These are phyloP conservation scores for Syngnathus acus DNA, from an alignment of 2,797 vertebrate species.

Conservation along the genomic window DNA sequence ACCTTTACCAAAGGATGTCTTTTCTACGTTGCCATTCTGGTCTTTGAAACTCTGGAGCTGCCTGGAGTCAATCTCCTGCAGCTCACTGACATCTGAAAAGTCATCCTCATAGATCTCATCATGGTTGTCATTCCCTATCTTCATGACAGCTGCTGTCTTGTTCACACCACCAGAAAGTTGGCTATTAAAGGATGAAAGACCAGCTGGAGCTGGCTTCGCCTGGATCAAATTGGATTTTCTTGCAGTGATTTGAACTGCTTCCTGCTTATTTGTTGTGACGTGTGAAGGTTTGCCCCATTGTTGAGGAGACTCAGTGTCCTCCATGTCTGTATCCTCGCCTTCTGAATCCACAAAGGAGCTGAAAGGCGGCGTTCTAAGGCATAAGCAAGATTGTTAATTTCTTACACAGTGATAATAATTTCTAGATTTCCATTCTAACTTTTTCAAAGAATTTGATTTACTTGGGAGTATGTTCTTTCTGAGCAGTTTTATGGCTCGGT, in stretches of 20 bases:
- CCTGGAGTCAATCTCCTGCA: slow-evolving; percentile 58
- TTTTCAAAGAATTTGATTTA: slow-evolving; percentile 24
- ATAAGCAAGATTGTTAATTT: slow-evolving; percentile 10
- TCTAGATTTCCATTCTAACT: neutral
- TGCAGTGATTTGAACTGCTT: slow-evolving; percentile 13
- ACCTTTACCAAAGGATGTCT: slow-evolving; percentile 41
- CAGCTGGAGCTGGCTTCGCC: slow-evolving; percentile 13
- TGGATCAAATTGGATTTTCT: slow-evolving; percentile 26
- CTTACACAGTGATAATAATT: neutral
- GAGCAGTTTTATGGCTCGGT: slow-evolving; percentile 34
- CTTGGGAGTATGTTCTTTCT: slow-evolving; percentile 41
- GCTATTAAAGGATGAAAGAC: slow-evolving; percentile 6
- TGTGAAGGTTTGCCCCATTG: slow-evolving; percentile 27
- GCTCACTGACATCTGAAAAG: slow-evolving; percentile 63
- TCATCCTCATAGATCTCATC: slow-evolving; percentile 42
- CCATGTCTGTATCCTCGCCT: slow-evolving; percentile 39
- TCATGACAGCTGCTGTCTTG: slow-evolving; percentile 15
- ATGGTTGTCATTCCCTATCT: slow-evolving; percentile 42
- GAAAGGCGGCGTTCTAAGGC: slow-evolving; percentile 59
- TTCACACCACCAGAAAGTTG: slow-evolving; percentile 11
- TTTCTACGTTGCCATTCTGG: slow-evolving; percentile 57
- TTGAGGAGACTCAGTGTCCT: slow-evolving; percentile 28
- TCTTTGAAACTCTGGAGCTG: slow-evolving; percentile 46
- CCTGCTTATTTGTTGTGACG: slow-evolving; percentile 16
- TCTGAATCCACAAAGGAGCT: slow-evolving; percentile 65